Percentiles rank a stretch among this genome's conserved stretches.
Evolutionary conservation across 2,888 invertebrate genomes (phyloP).

Genomic region (Melanargia galathea): DNA sequence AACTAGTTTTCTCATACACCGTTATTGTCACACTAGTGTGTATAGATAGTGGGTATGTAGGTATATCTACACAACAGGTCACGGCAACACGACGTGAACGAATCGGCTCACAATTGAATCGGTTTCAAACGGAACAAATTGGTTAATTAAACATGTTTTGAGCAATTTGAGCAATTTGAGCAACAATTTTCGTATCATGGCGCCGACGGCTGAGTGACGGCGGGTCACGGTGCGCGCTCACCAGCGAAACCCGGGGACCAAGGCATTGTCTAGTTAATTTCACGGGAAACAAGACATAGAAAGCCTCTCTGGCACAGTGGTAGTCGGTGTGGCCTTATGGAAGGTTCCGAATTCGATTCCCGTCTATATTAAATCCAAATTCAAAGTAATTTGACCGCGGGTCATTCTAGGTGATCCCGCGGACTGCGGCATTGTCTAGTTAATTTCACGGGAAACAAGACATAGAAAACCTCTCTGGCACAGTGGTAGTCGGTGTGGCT

Average conservation of each 20-base stretch:
- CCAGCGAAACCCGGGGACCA: conserved; percentile 51
- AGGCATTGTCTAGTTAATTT: conserved; percentile 28
- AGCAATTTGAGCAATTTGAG: conserved; percentile 47
- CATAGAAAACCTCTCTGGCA: not conserved
- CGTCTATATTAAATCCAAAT: not conserved
- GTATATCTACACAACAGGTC: not conserved
- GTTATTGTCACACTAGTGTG: not conserved
- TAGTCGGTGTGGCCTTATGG: not conserved
- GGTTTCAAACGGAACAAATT: conserved; percentile 69
- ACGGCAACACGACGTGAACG: conserved; percentile 34
- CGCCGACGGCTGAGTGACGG: conserved; percentile 51
- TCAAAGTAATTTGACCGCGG: too few relatives aligned
- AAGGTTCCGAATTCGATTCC: not conserved
- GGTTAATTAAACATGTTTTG: conserved; percentile 62
- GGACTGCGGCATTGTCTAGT: too few relatives aligned
- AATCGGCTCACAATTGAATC: conserved; percentile 52
- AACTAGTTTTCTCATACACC: not conserved
- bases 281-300: not conserved
- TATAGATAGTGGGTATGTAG: not conserved
- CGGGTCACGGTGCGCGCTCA: conserved; percentile 45
- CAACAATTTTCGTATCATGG: conserved; percentile 63
- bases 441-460: not conserved
- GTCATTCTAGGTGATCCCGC: too few relatives aligned
- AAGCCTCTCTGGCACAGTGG: not conserved
- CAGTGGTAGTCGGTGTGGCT: not conserved